Percentiles rank a stretch among this genome's conserved stretches.
These are phyloP conservation scores for Poecilus cupreus DNA, from an alignment of 2,888 invertebrate species.

Conservation along the genomic window DNA sequence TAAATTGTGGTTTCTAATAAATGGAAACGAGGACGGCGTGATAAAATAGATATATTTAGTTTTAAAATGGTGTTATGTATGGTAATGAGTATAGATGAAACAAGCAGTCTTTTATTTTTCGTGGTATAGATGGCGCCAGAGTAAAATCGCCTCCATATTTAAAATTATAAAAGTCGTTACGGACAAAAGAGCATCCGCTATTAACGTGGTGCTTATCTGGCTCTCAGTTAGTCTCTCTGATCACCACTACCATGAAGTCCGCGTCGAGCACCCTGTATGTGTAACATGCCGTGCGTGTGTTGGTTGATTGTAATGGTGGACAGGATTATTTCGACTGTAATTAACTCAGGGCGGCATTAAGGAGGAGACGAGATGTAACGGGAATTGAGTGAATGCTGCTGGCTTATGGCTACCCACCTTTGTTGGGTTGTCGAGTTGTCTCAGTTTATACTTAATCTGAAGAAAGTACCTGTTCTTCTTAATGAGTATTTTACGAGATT, in stretches of 20 bases:
- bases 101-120: neutral
- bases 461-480: no score
- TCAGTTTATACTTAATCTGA: no score
- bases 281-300: neutral
- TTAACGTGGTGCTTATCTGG: neutral
- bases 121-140: neutral
- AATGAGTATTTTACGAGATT: no score
- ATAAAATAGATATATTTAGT: no score
- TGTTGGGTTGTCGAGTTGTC: neutral
- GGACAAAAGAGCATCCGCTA: neutral
- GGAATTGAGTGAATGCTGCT: slow-evolving; percentile 1
- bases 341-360: slow-evolving; percentile 18
- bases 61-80: no score
- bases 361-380: slow-evolving; percentile 26
- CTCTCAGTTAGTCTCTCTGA: neutral
- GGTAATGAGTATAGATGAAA: no score
- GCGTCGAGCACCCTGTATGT: neutral
- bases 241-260: neutral
- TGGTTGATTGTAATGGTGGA: neutral
- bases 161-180: slow-evolving; percentile 19
- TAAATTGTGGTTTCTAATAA: no score
- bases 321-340: slow-evolving; percentile 39
- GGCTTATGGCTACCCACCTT: neutral
- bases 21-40: no score
- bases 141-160: neutral